Evolutionary conservation across 1,140 invertebrate species (phyloP), one percentile per base, ranked within the genome.

Genomic region (Neotoxoptera formosana): DNA sequence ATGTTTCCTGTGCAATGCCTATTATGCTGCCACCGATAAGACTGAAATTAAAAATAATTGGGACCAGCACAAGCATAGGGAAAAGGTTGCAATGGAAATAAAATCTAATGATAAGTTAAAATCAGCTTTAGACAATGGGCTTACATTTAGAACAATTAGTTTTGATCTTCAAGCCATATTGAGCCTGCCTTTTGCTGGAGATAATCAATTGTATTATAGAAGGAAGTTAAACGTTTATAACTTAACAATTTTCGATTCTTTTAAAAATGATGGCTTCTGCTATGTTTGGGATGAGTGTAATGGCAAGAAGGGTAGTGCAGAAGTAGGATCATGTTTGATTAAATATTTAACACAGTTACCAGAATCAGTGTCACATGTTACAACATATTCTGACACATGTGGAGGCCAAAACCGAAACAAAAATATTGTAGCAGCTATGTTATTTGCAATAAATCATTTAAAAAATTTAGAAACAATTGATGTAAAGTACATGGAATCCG

Each of bases 141-240:
- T 30, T 67, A 67, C 60, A 30, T 67, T 67, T 36, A 83, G 34
- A 36, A 36, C 76, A 34, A 83, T 83, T 9, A 83, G n/a, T 34
- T 95, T 94, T 94, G 94, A 95, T 93, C 90, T 94, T 17, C 94
- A 94, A 83, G 94, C 94, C 56, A 94, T 94, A 34, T 89, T 94
- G 21, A 93, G 94, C 53, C 93, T 94, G 25, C 94, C 94, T 41
- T 94, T 91, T 94, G 88, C 93, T n/a, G 93, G 94, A 51, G 94
- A 93, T 51, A 94, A 93, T 17, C 94, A 93, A 60, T 91, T 93
- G 30, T 94, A 94, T 93, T 95, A 94, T 51, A 95, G 93, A 84
- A 92, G 94, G 8, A 67, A 67, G 60, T n/a, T 67, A n/a, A 41
- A 95, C 94, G 94, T 90, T 94, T 94, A 94, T 41, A 94, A 94